Base-by-base conservation (phyloP, 1,140 invertebrate species). In the Oedothorax gibbosus region DNA sequence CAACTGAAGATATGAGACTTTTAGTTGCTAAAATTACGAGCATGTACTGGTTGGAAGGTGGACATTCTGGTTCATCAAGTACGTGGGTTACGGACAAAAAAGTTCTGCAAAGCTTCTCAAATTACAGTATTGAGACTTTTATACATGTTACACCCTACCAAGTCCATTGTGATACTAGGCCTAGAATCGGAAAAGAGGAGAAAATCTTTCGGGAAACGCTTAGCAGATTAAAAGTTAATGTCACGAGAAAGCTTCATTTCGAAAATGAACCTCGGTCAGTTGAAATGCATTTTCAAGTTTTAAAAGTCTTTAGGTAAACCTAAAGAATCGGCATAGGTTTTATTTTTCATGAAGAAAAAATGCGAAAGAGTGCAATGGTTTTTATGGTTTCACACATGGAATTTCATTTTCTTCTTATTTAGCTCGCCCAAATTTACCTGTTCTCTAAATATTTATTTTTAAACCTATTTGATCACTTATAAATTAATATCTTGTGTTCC, bases 1-100 rank as follows among this genome's bases (percentile, higher is more conserved):
- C 18, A 15, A 65, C 72, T 20, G 1, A 78, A 1, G 69, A 73
- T 75, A 7, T 88, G 0, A 68, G 65, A 21, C 51, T 50, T 0
- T 89, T 91, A 82, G 18, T 89, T 6, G 72, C 85, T 1, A 86
- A 80, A 20, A 87, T 92, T 12, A 79, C 92, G 82, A 91, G 93
- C 84, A 95, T 97, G 92, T 95, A 94, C 90, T 97, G 95, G 95
- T 89, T 97, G 85, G 96, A 97, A 91, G 95, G 95, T 35, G 96
- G 96, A 0, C 96, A 97, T 90, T 93, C 93, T 60, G 96, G 95
- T 71, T 92, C 93, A 10, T 94, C 94, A 89, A 94, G 96, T 89
- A 95, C 95, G 8, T 97, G 96, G 95, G 93, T 97, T 78, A 96
- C 94, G 12, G 93, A 95, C 5, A 89, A 92, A 86, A 91, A 91